These are phyloP conservation scores for Petrophora chlorosata DNA, from an alignment of 2,888 invertebrate genomes.

Conservation along the genomic window DNA sequence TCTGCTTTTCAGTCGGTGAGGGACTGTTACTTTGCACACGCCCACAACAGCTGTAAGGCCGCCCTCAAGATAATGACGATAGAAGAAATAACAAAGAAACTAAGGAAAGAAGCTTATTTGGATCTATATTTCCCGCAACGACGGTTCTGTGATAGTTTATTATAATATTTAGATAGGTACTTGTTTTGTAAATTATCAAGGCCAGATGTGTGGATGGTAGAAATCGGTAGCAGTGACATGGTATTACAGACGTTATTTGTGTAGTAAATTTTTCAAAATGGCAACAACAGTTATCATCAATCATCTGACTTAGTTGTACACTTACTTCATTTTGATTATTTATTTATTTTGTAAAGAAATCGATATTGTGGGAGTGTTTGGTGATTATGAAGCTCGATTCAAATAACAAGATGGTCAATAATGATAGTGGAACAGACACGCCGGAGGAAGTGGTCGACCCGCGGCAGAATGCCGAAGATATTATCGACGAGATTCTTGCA, in stretches of 20 bases:
- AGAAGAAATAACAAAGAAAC: slow-evolving; percentile 75
- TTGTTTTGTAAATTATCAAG: no score
- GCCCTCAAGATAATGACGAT: slow-evolving; percentile 78
- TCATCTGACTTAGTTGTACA: slow-evolving; percentile 67
- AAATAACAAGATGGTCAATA: slow-evolving; percentile 78
- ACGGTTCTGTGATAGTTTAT: slow-evolving; percentile 54
- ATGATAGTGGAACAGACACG: slow-evolving; percentile 68
- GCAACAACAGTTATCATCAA: slow-evolving; percentile 58
- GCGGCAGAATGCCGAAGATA: slow-evolving; percentile 77
- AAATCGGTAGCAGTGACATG: neutral
- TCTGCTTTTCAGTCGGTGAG: slow-evolving; percentile 65
- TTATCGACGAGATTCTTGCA: slow-evolving; percentile 78
- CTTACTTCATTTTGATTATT: slow-evolving; percentile 52
- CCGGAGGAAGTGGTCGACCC: slow-evolving; percentile 75
- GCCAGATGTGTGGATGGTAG: no score
- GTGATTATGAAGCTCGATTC: slow-evolving; percentile 76
- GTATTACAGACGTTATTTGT: slow-evolving; percentile 4
- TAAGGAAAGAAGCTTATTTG: slow-evolving; percentile 77
- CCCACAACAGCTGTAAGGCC: slow-evolving; percentile 78
- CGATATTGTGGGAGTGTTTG: slow-evolving; percentile 48
- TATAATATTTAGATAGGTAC: no score
- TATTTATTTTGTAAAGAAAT: slow-evolving; percentile 70
- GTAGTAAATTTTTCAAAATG: slow-evolving; percentile 26
- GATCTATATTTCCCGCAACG: slow-evolving; percentile 76
- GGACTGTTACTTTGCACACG: slow-evolving; percentile 79